phyloP scores from a whole-genome alignment of 2,797 vertebrate genomes.

The Macropus fuliginosus region DNA sequence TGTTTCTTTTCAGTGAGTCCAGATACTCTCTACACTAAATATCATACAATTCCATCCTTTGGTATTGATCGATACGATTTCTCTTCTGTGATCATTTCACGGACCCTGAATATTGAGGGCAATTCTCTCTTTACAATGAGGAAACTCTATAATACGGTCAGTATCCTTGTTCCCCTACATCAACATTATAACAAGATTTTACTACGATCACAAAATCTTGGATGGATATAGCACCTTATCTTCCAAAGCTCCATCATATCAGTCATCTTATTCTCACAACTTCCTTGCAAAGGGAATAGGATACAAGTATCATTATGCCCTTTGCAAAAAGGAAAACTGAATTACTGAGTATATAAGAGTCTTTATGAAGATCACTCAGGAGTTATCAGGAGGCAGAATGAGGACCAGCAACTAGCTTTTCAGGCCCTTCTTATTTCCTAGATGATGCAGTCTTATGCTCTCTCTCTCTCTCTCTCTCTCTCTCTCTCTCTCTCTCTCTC shows the following conservation, averaged over 20 bases:
- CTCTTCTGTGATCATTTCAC: not conserved
- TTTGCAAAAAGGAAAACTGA: not conserved
- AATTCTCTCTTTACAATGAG: not conserved
- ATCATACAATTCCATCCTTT: not conserved
- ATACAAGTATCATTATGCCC: not conserved
- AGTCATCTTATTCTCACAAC: not conserved
- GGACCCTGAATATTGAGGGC: not conserved
- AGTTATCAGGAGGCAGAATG: not conserved
- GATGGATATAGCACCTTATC: constrained; percentile 79
- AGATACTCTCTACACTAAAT: not conserved
- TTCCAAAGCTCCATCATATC: constrained; percentile 61
- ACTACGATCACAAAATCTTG: constrained; percentile 56
- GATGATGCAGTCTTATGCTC: not conserved
- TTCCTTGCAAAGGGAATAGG: not conserved
- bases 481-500: not conserved
- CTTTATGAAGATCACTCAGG: constrained; percentile 55
- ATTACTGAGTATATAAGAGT: constrained; percentile 53
- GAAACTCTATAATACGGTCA: not conserved
- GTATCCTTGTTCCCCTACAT: not conserved
- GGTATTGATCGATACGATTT: not conserved
- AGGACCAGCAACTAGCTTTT: not conserved
- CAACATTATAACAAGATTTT: not conserved
- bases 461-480: not conserved
- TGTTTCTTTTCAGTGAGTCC: not conserved
- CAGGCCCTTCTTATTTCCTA: not conserved